Conservation (phyloP, 2,113 vertebrate species). For the Danionella cerebrum region DNA sequence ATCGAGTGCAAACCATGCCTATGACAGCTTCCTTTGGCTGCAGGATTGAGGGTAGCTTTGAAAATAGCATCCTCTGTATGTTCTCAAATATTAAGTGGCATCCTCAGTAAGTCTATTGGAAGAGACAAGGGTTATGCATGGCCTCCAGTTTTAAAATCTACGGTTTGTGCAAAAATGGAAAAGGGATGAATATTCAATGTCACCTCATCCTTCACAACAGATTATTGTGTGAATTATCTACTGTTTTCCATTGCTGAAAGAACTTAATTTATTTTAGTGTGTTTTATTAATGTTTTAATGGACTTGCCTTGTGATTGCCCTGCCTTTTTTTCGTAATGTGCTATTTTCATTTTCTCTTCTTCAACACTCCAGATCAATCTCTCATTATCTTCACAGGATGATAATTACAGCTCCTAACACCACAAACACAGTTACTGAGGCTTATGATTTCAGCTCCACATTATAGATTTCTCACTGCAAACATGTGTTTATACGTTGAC, state of each 20-base stretch:
- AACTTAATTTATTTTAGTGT: no score
- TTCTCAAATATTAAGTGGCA: not conserved
- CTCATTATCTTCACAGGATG: not conserved
- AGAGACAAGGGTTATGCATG: not conserved
- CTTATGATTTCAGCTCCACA: not conserved
- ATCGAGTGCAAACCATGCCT: not conserved
- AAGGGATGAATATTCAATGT: no score
- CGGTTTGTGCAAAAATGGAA: not conserved
- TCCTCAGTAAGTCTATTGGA: not conserved
- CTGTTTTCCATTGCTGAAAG: not conserved
- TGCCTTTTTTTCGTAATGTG: not conserved
- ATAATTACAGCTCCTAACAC: not conserved
- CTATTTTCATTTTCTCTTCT: no score
- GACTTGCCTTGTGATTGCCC: not conserved
- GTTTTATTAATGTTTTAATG: no score
- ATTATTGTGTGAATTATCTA: no score
- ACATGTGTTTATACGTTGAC: not conserved
- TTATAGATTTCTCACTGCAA: not conserved
- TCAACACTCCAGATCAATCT: not conserved
- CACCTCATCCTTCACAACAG: no score
- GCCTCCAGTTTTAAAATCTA: not conserved
- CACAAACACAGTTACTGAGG: not conserved
- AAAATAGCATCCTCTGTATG: not conserved
- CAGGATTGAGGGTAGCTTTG: not conserved
- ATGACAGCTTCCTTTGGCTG: constrained; percentile 26